Base-by-base conservation (phyloP, 2,888 invertebrate species). In the Lasioglossum lativentre region DNA sequence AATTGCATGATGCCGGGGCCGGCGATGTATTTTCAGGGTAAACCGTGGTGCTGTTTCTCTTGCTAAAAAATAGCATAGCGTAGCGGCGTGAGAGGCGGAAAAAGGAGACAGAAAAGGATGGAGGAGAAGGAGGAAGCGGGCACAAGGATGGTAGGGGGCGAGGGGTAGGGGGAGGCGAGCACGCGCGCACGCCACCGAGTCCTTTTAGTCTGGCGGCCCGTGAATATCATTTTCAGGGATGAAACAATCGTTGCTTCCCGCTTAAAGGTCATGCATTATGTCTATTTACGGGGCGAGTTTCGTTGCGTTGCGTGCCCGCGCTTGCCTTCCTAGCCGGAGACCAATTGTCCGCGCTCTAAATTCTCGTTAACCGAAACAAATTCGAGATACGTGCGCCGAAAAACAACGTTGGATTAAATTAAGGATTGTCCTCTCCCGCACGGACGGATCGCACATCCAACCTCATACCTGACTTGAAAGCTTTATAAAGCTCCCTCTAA, bases 201-300 rank as follows among this genome's bases (percentile, higher is more conserved):
- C 73, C 78, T 85, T 86, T 86, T 86, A 79, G 82, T 40, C 83
- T 85, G 78, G 82, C 78, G 83, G 84, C 75, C 80, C 84, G 84
- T 86, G 88, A 90, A 90, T 91, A 91, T 91, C 89, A 87, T 91
- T 91, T 87, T 88, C 83, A 83, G 72, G 86, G 85, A 91, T 89
- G 87, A 90, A 90, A 91, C 90, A 91, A 89, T 89, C 82, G 81
- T 71, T 78, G 38, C 78, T 63, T 73, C 10, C 77, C 73, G 73
- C 76, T 47, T 52, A 84, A 88, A 87, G 75, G 84, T 85, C 80
- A 75, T 88, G 88, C 88, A 85, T 90, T 89, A 89, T 80, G 89
- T 88, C 78, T 75, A 80, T 76, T 80, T 86, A 75, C 89, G 78
- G 70, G 30, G 76, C 78, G 84, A 75, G 72, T 56, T 75, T 70